A percentile compares a stretch with the other conserved stretches of the same genome.
Conservation (phyloP, 2,113 vertebrate genomes). For the Nannospalax galili region DNA sequence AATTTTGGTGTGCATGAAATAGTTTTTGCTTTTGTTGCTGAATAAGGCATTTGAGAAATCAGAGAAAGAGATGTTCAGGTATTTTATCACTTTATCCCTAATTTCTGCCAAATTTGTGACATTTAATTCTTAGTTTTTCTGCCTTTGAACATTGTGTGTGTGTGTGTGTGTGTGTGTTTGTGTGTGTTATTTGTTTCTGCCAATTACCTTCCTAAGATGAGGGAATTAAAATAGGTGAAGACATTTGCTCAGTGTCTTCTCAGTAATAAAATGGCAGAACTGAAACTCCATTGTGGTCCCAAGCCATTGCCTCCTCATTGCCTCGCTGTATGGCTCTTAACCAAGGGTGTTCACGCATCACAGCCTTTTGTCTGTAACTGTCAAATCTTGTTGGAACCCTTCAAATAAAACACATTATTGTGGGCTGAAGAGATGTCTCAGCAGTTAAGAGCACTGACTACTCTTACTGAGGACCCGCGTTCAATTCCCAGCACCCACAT, state of each 20-base stretch:
- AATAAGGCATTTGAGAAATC: not conserved
- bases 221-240: not conserved
- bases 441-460: no score
- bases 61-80: not conserved
- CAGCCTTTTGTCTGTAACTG: not conserved
- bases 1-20: not conserved
- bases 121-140: not conserved
- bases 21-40: slow-evolving; percentile 6
- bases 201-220: not conserved
- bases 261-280: not conserved
- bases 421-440: no score
- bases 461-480: no score
- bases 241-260: not conserved
- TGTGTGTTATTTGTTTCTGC: not conserved
- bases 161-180: not conserved
- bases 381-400: not conserved
- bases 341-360: not conserved
- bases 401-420: no score
- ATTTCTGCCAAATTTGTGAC: not conserved
- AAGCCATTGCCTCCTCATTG: not conserved
- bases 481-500: no score
- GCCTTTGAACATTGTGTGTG: not conserved
- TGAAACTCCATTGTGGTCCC: slow-evolving; percentile 12
- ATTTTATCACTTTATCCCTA: slow-evolving; percentile 19
- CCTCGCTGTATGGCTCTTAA: not conserved